Evolutionary conservation across 1,140 invertebrate species (phyloP), one percentile per base, ranked within the genome.

Genomic region (Oncopodura yosiiana): DNA sequence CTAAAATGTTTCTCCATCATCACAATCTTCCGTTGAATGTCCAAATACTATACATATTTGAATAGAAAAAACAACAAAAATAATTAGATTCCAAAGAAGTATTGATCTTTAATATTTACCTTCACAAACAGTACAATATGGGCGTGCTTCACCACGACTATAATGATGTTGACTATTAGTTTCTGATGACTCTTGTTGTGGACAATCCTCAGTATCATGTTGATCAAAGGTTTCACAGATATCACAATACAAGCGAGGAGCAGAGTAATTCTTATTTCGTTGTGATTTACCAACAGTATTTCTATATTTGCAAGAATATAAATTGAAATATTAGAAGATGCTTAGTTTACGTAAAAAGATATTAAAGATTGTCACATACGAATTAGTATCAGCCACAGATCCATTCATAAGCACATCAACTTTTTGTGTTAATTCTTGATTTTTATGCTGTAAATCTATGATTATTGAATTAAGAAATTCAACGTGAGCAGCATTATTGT

Each of bases 201-300:
- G 92, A 74, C 94, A 97, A 70, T 97, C 94, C 69, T 95, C 91
- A 0, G 94, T 97, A 68, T 97, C 93, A 67, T 98, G 94, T 50
- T 82, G 73, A 74, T 97, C 94, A 75, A 97, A 97, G 67, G 82
- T 77, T 73, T 97, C 94, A 72, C 94, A 97, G 65, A 96, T 96
- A 77, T 97, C 94, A 77, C 94, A 97, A 73, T 90, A 97, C 61
- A 92, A 71, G 38, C 94, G 80, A 23, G 86, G 84, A 72, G 61
- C 51, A 70, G 69, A 49, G 70, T 66, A 3, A 12, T 12, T 34
- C 46, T 57, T 45, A 37, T 42, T 12, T n/a, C 12, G 12, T 52
- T 23, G 5, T 29, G 5, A 11, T 16, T 11, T 51, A 6, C 16
- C 34, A 37, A 52, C 27, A 19, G 3, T 26, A 19, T 52, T 54